Base-by-base conservation (phyloP, 2,888 invertebrate genomes). In the Heliconius hortense region DNA sequence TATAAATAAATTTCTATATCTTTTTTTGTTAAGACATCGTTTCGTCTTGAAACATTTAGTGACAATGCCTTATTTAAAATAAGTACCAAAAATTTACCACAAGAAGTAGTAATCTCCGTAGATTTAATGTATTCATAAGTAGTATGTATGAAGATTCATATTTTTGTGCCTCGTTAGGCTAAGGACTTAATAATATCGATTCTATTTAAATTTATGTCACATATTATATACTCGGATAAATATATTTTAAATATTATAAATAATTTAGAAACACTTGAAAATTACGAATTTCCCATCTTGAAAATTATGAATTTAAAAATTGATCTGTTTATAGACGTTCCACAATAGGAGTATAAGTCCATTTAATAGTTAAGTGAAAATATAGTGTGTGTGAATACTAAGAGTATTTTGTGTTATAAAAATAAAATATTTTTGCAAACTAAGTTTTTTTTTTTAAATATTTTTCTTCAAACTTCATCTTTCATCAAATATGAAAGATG, bases 361-460 rank as follows among this genome's bases (percentile, higher is more conserved):
- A 53, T 64, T 59, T 73, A 62, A 60, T 71, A 24, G 62, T 64
- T 64, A 39, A 70, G 59, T 43, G 8, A 71, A 26, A 59, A 43
- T 69, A 73, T 53, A 31, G 64, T 66, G 75, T 64, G 64, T 18
- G n/a, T 74, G 62, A 76, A 74, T 26, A 60, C 64, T 56, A 74
- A 69, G 56, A 75, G 68, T 69, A 68, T 72, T 75, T 77, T 78
- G 77, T 75, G 70, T 77, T 78, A 68, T 73, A 43, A 70, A 76
- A 81, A 79, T 79, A 81, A 79, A 79, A 73, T 80, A 79, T 79
- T 80, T 81, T 79, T 80, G 43, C 59, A 72, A 73, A 70, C 10
- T 26, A 21, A 11, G 43, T 28, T 77, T 73, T 77, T 75, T 24
- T 62, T 56, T 56, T n/a, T 21, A 21, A n/a, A n/a, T 21, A 53